Evolutionary conservation across 2,113 vertebrate genomes (phyloP).

Genomic region (Notarius quadriscutis): DNA sequence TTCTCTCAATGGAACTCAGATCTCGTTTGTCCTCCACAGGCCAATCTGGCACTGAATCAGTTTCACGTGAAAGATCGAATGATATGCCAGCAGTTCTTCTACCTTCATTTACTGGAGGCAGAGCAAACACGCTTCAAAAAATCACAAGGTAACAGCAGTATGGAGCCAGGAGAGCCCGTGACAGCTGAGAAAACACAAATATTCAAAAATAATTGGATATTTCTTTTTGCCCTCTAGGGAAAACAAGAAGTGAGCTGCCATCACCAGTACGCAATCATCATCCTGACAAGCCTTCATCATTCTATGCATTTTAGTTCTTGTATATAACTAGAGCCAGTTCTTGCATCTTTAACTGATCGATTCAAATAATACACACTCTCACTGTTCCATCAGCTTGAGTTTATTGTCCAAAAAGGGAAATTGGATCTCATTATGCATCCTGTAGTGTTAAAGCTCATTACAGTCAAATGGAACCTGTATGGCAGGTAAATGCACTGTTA

Average conservation of each 20-base stretch:
- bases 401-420: conserved; percentile 65
- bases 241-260: conserved; percentile 53
- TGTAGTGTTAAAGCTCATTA: conserved; percentile 71
- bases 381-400: conserved; percentile 61
- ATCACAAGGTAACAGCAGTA: background rate
- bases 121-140: conserved; percentile 26
- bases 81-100: conserved; percentile 66
- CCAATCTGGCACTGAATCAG: conserved; percentile 66
- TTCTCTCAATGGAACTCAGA: background rate
- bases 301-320: background rate
- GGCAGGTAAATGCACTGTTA: conserved; percentile 61
- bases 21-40: conserved; percentile 55
- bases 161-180: background rate
- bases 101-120: conserved; percentile 71
- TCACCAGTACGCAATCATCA: conserved; percentile 59
- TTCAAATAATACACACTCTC: background rate
- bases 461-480: conserved; percentile 71
- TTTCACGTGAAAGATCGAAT: conserved; percentile 66
- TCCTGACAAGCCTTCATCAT: background rate
- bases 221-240: conserved; percentile 44
- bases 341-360: background rate
- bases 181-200: background rate
- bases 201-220: background rate
- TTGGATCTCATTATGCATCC: conserved; percentile 73
- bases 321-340: background rate